A percentile compares a stretch with the other conserved stretches of the same genome.
Evolutionary conservation across 2,888 invertebrate genomes (phyloP).

Genomic region (Dexiosoma caninum): DNA sequence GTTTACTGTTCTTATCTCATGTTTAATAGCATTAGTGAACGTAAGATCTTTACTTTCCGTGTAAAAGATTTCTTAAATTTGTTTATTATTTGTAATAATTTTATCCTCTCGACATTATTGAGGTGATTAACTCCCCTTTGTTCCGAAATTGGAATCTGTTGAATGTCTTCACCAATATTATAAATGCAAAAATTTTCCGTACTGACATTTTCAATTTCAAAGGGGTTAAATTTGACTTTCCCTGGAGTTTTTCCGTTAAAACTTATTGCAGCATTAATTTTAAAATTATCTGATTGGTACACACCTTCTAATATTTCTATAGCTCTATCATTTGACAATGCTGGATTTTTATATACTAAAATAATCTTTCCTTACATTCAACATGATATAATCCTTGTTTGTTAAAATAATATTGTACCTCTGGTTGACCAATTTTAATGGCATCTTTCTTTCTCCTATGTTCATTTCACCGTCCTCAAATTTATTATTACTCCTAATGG

Average conservation of each 20-base stretch:
- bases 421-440: too few species aligned
- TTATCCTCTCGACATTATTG: background rate
- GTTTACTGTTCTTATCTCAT: background rate
- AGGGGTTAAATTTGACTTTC: background rate
- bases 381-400: too few species aligned
- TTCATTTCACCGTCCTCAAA: too few species aligned
- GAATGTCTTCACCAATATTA: background rate
- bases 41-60: background rate
- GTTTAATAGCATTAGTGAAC: constrained; percentile 1
- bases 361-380: too few species aligned
- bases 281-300: background rate
- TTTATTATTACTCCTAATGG: too few species aligned
- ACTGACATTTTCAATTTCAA: background rate
- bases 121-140: constrained; percentile 3
- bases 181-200: background rate
- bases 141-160: background rate
- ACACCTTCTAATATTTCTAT: too few species aligned
- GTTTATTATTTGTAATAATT: constrained; percentile 7
- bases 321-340: too few species aligned
- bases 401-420: too few species aligned
- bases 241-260: background rate
- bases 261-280: background rate
- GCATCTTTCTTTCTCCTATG: too few species aligned
- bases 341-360: too few species aligned
- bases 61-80: constrained; percentile 17